Base-by-base conservation (phyloP, 2,113 vertebrate species). In the Opisthocomus hoazin region DNA sequence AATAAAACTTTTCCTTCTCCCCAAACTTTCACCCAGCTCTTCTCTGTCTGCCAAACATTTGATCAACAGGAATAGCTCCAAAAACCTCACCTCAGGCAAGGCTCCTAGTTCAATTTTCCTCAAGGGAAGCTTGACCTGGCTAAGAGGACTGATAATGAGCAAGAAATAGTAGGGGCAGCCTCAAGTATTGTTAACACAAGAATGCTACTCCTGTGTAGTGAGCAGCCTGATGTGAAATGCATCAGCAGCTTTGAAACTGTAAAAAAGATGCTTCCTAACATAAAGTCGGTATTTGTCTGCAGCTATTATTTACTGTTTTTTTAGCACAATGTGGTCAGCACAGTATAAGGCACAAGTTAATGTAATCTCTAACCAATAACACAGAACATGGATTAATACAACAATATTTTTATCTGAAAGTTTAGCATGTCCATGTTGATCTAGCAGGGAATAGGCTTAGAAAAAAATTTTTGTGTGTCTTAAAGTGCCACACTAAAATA, bases 171-270 rank as follows among this genome's bases (percentile, higher is more conserved):
- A 86, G n/a, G 75, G 87, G 48, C 77, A 96, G 92, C 39, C 84
- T 96, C 93, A 92, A 89, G 75, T 85, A 94, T 94, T 97, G 96
- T 97, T 96, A 96, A 96, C 78, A 97, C 43, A 48, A 91, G 94
- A 97, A 88, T 80, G 45, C 29, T 87, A 96, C 92, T 97, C 95
- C 97, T 60, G 36, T 93, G 93, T 83, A 68, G 12, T 95, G 91
- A 97, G 68, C 36, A 87, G 84, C 43, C 66, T 73, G 74, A 70
- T 95, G 79, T 88, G 79, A 96, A 97, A 94, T 78, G n/a, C 91
- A 96, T 97, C 92, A 95, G 87, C 94, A 97, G 37, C 63, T 88
- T 48, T 89, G 64, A 95, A 90, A 71, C 48, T 63, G 68, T 68
- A 76, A 70, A 96, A 96, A 96, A 93, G 77, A 60, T 94, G 87